Percentiles rank a stretch among this genome's conserved stretches.
Evolutionary conservation across 30 jellyfish, hydroid and myxozoan genomes (phyloP).

Genomic region (Sanderia malayensis): DNA sequence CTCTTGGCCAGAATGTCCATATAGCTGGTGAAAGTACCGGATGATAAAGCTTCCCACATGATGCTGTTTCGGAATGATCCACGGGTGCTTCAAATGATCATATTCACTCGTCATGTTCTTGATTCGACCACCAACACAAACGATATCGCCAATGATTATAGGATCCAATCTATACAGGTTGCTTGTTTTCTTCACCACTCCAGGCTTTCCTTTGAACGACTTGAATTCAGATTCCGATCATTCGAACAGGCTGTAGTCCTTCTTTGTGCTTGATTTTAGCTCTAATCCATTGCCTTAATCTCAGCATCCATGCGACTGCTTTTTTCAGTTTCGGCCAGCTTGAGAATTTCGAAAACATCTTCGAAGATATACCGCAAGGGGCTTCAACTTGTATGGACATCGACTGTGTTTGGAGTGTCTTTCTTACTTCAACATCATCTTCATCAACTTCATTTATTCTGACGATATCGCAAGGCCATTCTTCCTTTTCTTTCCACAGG

Average conservation of each 20-base stretch:
- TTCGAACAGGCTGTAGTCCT: not conserved
- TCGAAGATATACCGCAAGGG: not conserved
- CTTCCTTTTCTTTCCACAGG: slow-evolving; percentile 1
- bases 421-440: not conserved
- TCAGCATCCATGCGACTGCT: not conserved
- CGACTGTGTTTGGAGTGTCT: slow-evolving; percentile 2
- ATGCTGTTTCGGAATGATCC: not conserved
- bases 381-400: slow-evolving; percentile 1
- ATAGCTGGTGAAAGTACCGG: not conserved
- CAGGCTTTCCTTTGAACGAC: not conserved
- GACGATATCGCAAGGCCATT: not conserved
- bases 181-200: slow-evolving; percentile 1
- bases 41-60: not conserved
- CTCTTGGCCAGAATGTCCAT: not conserved
- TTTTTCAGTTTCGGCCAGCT: not conserved
- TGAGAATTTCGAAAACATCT: not conserved
- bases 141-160: not conserved
- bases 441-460: not conserved
- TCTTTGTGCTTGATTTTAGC: not conserved
- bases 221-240: not conserved
- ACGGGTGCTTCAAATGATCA: not conserved
- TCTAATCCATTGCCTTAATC: not conserved
- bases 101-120: not conserved
- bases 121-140: slow-evolving; percentile 1
- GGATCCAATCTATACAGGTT: not conserved